Conservation (phyloP, 2,797 vertebrate species). For the Crypturellus tataupa region DNA sequence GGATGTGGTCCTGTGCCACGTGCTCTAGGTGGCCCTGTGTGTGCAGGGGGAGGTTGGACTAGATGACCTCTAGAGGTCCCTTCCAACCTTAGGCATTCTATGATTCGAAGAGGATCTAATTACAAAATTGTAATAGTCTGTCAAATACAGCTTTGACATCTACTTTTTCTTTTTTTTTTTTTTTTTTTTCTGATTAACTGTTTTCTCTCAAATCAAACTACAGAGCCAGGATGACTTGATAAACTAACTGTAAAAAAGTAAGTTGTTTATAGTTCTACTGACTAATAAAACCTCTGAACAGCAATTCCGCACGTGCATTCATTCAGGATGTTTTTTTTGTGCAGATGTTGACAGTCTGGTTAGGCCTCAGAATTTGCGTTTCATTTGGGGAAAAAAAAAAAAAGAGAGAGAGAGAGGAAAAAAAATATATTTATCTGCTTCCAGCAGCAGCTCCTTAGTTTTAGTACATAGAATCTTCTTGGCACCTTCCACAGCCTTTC, state of each 20-base stretch:
- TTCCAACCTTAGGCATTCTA: too few species aligned
- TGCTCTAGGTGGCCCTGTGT: too few species aligned
- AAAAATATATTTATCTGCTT: background rate
- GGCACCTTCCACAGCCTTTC: background rate
- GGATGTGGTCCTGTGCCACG: too few species aligned
- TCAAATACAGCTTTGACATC: background rate
- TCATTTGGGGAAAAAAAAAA: too few species aligned
- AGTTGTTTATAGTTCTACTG: background rate
- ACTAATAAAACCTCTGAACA: background rate
- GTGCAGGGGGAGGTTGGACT: too few species aligned
- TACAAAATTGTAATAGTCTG: background rate
- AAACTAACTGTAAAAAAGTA: background rate
- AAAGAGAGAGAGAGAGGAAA: too few species aligned
- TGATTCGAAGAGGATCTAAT: background rate
- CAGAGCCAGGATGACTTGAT: background rate
- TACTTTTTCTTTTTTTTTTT: rapidly evolving
- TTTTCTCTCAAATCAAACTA: background rate
- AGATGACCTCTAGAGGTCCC: too few species aligned
- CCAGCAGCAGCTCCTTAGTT: background rate
- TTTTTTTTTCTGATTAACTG: background rate
- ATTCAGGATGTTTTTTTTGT: background rate
- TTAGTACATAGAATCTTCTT: background rate
- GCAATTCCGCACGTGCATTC: background rate
- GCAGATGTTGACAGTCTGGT: background rate
- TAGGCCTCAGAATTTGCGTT: background rate